These are phyloP conservation scores for Lagocephalus sceleratus DNA, from an alignment of 2,797 vertebrate genomes.

Conservation along the genomic window DNA sequence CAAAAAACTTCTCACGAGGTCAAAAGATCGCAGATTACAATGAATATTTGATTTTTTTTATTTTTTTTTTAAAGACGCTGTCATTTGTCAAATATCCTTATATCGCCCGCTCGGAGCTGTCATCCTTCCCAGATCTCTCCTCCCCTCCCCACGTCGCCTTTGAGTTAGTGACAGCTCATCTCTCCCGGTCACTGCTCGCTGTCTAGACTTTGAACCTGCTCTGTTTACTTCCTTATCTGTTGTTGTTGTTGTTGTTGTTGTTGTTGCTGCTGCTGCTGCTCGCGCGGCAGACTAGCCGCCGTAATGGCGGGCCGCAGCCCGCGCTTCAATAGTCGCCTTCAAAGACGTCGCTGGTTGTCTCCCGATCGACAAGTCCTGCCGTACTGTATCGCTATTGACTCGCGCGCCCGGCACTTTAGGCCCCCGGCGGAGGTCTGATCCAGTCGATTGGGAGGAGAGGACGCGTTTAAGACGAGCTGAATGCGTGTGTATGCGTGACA, in stretches of 20 bases:
- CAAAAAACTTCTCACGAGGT: slow-evolving; percentile 42
- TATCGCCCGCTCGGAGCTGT: slow-evolving; percentile 53
- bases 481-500: slow-evolving; percentile 25
- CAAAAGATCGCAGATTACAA: slow-evolving; percentile 76
- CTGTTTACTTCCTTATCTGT: slow-evolving; percentile 67
- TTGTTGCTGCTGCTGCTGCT: slow-evolving; percentile 56
- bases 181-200: slow-evolving; percentile 63
- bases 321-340: slow-evolving; percentile 62
- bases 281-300: slow-evolving; percentile 45
- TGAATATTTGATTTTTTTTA: slow-evolving; percentile 49
- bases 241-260: slow-evolving; percentile 57
- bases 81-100: slow-evolving; percentile 67
- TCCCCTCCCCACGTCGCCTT: slow-evolving; percentile 42
- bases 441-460: not conserved
- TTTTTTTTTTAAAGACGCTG: slow-evolving; percentile 44
- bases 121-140: slow-evolving; percentile 39
- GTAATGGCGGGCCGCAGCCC: slow-evolving; percentile 60
- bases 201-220: slow-evolving; percentile 68
- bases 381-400: not conserved
- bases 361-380: slow-evolving; percentile 15
- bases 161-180: slow-evolving; percentile 74
- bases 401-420: slow-evolving; percentile 5
- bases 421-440: not conserved
- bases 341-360: slow-evolving; percentile 51
- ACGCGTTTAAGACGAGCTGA: slow-evolving; percentile 12